Percentiles rank a stretch among this genome's conserved stretches.
phyloP scores from a whole-genome alignment of 2,888 invertebrate genomes.

The Stenichneumon culpator region DNA sequence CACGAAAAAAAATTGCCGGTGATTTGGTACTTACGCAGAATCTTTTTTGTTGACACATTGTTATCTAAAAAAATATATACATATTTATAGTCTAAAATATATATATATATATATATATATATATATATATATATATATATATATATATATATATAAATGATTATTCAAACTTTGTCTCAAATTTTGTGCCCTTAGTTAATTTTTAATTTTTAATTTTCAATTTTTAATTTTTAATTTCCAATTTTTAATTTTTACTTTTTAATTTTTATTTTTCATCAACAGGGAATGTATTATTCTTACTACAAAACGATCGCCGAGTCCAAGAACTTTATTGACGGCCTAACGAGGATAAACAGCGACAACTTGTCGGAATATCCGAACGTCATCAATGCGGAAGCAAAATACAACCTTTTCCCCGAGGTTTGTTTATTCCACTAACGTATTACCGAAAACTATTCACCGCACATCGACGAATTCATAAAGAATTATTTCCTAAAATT shows the following conservation, averaged over 20 bases:
- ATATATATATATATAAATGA: neutral
- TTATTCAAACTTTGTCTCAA: too few relatives aligned
- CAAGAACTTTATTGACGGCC: slow-evolving; percentile 87
- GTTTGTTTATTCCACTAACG: slow-evolving; percentile 83
- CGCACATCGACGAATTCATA: too few relatives aligned
- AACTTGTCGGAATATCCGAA: slow-evolving; percentile 93
- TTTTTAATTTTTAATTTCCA: too few relatives aligned
- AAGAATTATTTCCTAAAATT: too few relatives aligned
- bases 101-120: neutral
- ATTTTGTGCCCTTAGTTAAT: neutral
- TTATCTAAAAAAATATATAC: neutral
- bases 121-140: too few relatives aligned
- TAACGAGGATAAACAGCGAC: slow-evolving; percentile 89
- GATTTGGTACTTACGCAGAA: neutral
- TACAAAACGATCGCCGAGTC: slow-evolving; percentile 93
- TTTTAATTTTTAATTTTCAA: neutral
- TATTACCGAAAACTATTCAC: neutral
- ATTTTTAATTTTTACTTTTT: too few relatives aligned
- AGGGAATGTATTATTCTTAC: slow-evolving; percentile 95
- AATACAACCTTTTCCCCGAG: slow-evolving; percentile 95
- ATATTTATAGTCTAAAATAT: neutral
- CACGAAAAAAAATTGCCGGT: neutral
- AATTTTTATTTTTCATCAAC: slow-evolving; percentile 73
- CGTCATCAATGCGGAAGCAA: slow-evolving; percentile 92
- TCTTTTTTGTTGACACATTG: neutral